Percentiles rank a stretch among this genome's conserved stretches.
Evolutionary conservation across 2,797 vertebrate species (phyloP).

Genomic region (Silurus aristotelis): DNA sequence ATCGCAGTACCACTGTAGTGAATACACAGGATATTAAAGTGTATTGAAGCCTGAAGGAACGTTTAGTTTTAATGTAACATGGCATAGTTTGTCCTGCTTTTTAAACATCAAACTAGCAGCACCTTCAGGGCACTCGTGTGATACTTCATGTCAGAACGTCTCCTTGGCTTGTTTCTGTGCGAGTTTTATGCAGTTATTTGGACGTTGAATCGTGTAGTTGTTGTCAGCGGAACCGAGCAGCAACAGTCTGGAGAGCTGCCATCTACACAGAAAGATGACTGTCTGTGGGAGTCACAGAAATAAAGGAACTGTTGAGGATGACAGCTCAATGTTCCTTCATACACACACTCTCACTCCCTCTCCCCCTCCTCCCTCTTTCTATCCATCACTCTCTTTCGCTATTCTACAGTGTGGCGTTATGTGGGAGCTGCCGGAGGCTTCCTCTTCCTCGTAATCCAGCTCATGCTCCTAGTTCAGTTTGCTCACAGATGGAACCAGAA

Average conservation of each 20-base stretch:
- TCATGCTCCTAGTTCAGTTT: constrained; percentile 92
- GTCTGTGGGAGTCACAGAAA: constrained; percentile 15
- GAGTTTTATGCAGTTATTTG: background rate
- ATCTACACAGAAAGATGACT: constrained; percentile 9
- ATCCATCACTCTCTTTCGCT: background rate
- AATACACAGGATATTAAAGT: background rate
- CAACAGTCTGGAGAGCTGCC: constrained; percentile 18
- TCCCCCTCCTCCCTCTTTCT: constrained; percentile 31
- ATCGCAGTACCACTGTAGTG: background rate
- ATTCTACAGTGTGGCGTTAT: constrained; percentile 86
- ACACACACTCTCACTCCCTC: background rate
- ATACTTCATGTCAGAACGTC: background rate
- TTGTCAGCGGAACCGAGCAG: constrained; percentile 2
- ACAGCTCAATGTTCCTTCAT: constrained; percentile 9
- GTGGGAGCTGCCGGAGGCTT: constrained; percentile 85
- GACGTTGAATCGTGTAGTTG: constrained; percentile 1
- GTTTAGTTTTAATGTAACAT: background rate
- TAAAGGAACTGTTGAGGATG: constrained; percentile 35
- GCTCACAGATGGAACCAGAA: constrained; percentile 99
- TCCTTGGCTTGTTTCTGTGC: background rate
- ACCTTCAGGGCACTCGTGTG: background rate
- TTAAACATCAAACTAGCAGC: background rate
- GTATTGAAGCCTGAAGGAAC: background rate
- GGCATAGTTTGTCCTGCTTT: background rate
- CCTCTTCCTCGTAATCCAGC: constrained; percentile 89